These are phyloP conservation scores for Rhopalosiphum padi DNA, from an alignment of 1,140 invertebrate species.

Conservation along the genomic window DNA sequence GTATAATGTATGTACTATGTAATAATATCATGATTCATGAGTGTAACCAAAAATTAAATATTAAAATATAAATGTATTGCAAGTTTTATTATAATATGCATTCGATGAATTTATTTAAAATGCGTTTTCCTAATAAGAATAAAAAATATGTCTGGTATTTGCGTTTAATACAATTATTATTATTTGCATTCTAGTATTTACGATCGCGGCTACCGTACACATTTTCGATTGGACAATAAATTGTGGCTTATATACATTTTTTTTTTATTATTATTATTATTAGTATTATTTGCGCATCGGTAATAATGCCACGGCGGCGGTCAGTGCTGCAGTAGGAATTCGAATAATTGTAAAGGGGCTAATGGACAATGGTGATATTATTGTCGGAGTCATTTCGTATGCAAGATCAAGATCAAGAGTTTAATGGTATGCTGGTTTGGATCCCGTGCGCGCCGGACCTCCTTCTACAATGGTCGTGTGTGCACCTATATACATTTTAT, in stretches of 20 bases:
- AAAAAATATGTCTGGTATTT: conserved; percentile 1
- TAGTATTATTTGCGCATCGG: conserved; percentile 16
- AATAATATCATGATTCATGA: no score
- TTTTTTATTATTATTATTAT: background rate
- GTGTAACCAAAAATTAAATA: background rate
- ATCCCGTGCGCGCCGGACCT: background rate
- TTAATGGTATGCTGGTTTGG: conserved; percentile 48
- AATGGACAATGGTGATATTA: conserved; percentile 56
- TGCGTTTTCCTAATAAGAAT: background rate
- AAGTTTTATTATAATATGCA: background rate
- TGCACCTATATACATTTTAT: background rate
- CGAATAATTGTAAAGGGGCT: conserved; percentile 48
- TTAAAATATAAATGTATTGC: background rate
- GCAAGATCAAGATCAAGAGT: conserved; percentile 57
- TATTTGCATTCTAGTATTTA: conserved; percentile 36
- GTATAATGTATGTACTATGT: no score
- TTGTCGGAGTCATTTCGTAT: conserved; percentile 56
- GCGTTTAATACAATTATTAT: conserved; percentile 45
- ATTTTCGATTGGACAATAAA: conserved; percentile 45
- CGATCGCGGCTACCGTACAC: conserved; percentile 30
- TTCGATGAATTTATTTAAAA: background rate
- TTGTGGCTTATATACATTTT: conserved; percentile 7
- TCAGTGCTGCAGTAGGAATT: conserved; percentile 6
- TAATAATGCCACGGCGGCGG: conserved; percentile 35
- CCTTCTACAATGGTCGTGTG: background rate